Evolutionary conservation across 1,140 invertebrate genomes (phyloP).

Genomic region (Anastrepha obliqua): DNA sequence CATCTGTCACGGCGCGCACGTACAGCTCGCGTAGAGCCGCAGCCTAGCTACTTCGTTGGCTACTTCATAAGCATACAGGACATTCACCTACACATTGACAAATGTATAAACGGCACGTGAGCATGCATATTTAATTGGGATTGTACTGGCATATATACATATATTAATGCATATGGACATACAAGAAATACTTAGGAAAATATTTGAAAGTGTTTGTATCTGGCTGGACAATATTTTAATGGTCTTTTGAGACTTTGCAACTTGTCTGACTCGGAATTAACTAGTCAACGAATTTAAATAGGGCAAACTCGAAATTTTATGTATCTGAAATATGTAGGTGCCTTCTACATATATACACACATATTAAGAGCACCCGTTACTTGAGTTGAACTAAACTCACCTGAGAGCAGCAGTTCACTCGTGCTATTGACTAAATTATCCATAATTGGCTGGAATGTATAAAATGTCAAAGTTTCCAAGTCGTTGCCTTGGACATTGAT

Average conservation of each 20-base stretch:
- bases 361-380: not conserved
- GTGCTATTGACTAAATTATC: constrained; percentile 83
- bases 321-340: not conserved
- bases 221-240: constrained; percentile 27
- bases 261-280: not conserved
- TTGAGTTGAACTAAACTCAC: constrained; percentile 77
- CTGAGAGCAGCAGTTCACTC: constrained; percentile 84
- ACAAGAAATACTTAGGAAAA: not conserved
- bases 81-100: not conserved
- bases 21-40: not conserved
- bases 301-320: not conserved
- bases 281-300: not conserved
- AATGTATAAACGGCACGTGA: constrained; percentile 5
- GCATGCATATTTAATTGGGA: not conserved
- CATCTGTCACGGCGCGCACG: not conserved
- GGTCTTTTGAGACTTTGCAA: not conserved
- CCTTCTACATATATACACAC: not conserved
- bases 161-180: not conserved
- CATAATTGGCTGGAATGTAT: constrained; percentile 83
- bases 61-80: not conserved
- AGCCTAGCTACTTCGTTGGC: not conserved
- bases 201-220: not conserved
- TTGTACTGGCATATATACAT: not conserved
- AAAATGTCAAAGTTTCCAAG: constrained; percentile 83
- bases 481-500: constrained; percentile 84